Conservation (phyloP, 2,888 invertebrate species). For the Drosophila anceps region DNA sequence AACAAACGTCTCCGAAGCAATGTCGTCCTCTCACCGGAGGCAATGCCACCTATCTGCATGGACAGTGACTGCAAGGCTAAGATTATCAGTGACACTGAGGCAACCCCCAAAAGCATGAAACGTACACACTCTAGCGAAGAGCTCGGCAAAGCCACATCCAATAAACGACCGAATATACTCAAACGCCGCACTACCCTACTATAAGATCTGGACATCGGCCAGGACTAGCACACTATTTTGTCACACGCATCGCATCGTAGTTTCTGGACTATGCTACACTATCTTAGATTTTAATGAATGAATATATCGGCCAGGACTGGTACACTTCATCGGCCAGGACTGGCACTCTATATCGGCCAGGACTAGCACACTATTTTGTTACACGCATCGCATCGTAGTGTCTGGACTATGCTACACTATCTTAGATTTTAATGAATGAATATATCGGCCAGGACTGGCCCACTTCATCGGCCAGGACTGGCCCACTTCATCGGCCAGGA, state of each 20-base stretch:
- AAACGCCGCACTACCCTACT: constrained; percentile 41
- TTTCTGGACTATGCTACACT: constrained; percentile 22
- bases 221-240: not conserved
- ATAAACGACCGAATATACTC: constrained; percentile 61
- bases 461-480: too few relatives aligned
- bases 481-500: too few relatives aligned
- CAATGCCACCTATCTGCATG: constrained; percentile 37
- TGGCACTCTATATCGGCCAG: too few relatives aligned
- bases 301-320: too few relatives aligned
- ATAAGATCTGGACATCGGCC: constrained; percentile 1
- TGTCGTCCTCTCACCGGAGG: constrained; percentile 16
- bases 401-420: too few relatives aligned
- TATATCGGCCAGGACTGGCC: too few relatives aligned
- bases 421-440: too few relatives aligned
- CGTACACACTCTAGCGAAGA: constrained; percentile 47
- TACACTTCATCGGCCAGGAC: too few relatives aligned
- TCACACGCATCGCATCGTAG: constrained; percentile 1
- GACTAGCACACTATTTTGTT: too few relatives aligned
- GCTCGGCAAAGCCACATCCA: constrained; percentile 3
- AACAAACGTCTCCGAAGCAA: constrained; percentile 1
- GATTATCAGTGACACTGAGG: constrained; percentile 7
- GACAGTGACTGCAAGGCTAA: constrained; percentile 21
- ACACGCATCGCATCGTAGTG: too few relatives aligned
- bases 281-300: not conserved
- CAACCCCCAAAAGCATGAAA: constrained; percentile 37